Evolutionary conservation across 2,888 invertebrate genomes (phyloP), one percentile per base, ranked within the genome.

Genomic region (Cyclophora albipunctata): DNA sequence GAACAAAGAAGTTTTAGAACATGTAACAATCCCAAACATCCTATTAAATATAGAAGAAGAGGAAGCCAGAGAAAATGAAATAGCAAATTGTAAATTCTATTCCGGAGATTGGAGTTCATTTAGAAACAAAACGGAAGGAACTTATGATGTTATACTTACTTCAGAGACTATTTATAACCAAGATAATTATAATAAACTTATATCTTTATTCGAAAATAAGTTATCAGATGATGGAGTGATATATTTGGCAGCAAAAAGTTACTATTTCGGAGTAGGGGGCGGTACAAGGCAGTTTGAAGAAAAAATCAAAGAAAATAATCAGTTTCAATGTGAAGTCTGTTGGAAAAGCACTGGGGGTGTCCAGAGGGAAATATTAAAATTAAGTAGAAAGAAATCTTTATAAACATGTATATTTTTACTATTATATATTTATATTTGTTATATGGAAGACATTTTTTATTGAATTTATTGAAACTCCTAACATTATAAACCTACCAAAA

Each of bases 241-340:
- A 57, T 93, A 92, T 75, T 78, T 98, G 50, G 98, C 97, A 48
- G 98, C 96, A 3, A 99, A 98, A 90, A 92, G 92, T 7, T 93
- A 94, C 80, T 99, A 99, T 79, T 98, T 98, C 89, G 98, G 98
- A 57, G 96, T 98, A 34, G 98, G 98, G 6, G 98, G 98, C 47
- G 93, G 96, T 6, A 88, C 93, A 42, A 84, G 92, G 57, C 91
- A 94, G 62, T 98, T 98, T 89, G 91, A 94, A 75, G 75, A 90
- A 45, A 75, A 90, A 47, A 64, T 97, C 4, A 69, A 84, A 52
- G 79, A 84, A 46, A 90, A 91, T 66, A 81, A 82, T 34, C 63
- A 75, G 43, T 92, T 96, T 64, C 67, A 83, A 34, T 81, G 83
- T 55, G 77, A 89, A 66, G 81, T 89, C 40, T 89, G 92, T 48